Conservation (phyloP, 2,113 vertebrate genomes). For the Labeo rohita region DNA sequence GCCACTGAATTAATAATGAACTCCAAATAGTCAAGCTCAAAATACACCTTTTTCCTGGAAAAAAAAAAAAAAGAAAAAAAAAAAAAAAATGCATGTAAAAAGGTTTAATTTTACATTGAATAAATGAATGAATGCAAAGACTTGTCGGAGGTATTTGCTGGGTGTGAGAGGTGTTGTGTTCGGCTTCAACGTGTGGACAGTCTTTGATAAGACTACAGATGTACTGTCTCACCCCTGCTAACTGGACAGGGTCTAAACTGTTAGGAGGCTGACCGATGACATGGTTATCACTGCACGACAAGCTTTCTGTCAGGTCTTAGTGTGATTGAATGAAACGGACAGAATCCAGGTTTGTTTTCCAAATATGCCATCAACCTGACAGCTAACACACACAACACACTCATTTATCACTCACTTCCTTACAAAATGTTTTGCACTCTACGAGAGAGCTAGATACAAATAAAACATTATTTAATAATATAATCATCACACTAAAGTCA, state of each 20-base stretch:
- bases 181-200: slow-evolving; percentile 58
- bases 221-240: slow-evolving; percentile 56
- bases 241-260: slow-evolving; percentile 34
- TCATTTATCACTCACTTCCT: background rate
- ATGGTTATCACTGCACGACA: slow-evolving; percentile 59
- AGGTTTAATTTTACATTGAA: background rate
- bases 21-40: background rate
- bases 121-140: background rate
- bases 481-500: background rate
- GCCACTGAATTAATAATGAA: background rate
- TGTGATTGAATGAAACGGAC: slow-evolving; percentile 47
- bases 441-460: background rate
- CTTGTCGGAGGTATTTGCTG: slow-evolving; percentile 29
- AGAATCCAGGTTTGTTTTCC: slow-evolving; percentile 55
- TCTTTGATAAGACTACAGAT: slow-evolving; percentile 62
- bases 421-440: background rate
- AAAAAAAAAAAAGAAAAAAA: background rate
- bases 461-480: background rate
- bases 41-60: background rate
- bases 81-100: background rate
- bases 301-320: slow-evolving; percentile 45
- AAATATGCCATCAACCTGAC: slow-evolving; percentile 50
- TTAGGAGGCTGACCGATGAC: slow-evolving; percentile 61
- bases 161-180: slow-evolving; percentile 36
- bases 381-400: slow-evolving; percentile 38